A percentile compares a stretch with the other conserved stretches of the same genome.
Evolutionary conservation across 2,888 invertebrate genomes (phyloP).

Genomic region (Adelognathus sp.): DNA sequence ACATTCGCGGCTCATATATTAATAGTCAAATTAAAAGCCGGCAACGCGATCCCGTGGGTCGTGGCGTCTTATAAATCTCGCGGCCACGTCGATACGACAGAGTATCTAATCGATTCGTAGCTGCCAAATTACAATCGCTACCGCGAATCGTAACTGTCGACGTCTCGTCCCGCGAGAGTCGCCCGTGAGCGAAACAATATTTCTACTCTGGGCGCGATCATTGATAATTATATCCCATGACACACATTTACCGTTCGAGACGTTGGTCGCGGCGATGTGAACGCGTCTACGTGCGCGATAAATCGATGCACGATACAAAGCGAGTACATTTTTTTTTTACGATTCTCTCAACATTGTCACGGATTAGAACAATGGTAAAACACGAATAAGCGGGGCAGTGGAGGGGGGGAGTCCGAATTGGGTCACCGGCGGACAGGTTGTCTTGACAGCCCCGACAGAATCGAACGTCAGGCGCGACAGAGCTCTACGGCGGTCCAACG

Average conservation of each 20-base stretch:
- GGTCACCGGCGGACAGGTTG: slow-evolving; percentile 67
- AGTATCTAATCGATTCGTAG: background rate
- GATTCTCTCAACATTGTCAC: background rate
- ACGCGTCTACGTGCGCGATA: background rate
- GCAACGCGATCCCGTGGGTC: background rate
- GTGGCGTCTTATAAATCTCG: background rate
- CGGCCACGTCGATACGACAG: background rate
- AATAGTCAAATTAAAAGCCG: slow-evolving; percentile 29
- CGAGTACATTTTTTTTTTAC: background rate
- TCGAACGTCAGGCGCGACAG: slow-evolving; percentile 32
- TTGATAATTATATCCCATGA: slow-evolving; percentile 53
- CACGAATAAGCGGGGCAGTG: no score
- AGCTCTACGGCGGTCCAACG: slow-evolving; percentile 31
- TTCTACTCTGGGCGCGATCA: slow-evolving; percentile 13
- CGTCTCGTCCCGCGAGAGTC: background rate
- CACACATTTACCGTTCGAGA: slow-evolving; percentile 34
- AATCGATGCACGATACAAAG: background rate
- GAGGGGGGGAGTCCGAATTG: slow-evolving; percentile 53
- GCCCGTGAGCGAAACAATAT: background rate
- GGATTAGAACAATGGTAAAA: background rate
- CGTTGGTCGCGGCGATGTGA: background rate
- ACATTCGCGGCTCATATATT: slow-evolving; percentile 44
- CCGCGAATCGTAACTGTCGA: background rate
- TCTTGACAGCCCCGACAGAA: slow-evolving; percentile 70
- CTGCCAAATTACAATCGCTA: background rate